These are phyloP conservation scores for Coluber constrictor DNA, from an alignment of 2,797 vertebrate genomes.

Conservation along the genomic window DNA sequence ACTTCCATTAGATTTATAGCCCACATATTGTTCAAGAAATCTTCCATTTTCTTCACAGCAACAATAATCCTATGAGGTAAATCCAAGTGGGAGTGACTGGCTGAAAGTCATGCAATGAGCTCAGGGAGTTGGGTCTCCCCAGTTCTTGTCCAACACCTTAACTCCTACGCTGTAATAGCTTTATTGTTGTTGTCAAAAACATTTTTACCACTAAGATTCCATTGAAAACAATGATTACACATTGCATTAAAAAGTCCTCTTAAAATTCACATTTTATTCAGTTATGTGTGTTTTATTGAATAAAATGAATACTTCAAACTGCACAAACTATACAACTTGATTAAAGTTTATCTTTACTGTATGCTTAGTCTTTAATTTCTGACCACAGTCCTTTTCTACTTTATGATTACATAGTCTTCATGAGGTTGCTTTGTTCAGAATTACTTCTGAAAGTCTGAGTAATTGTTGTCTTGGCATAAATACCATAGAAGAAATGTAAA, in stretches of 20 bases:
- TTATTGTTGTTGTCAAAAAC: not conserved
- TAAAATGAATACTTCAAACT: not conserved
- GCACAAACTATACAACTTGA: not conserved
- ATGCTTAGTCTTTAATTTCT: not conserved
- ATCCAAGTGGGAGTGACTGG: not conserved
- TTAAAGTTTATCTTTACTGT: not conserved
- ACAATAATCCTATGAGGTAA: not conserved
- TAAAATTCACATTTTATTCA: not conserved
- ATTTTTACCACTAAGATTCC: not conserved
- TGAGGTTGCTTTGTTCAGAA: not conserved
- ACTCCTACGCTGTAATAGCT: not conserved
- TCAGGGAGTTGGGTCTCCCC: not conserved
- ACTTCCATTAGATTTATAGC: not conserved
- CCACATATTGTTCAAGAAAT: not conserved
- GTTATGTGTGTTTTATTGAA: not conserved
- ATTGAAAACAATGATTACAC: not conserved
- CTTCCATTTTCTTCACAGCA: not conserved
- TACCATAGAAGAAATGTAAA: not conserved
- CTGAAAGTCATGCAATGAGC: not conserved
- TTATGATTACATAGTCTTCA: not conserved
- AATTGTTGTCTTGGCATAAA: not conserved
- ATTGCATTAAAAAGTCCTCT: not conserved
- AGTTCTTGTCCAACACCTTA: not conserved
- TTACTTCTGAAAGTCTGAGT: not conserved
- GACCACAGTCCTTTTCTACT: not conserved